Base-by-base conservation (phyloP, 2,888 invertebrate genomes). In the Cephus spinipes region DNA sequence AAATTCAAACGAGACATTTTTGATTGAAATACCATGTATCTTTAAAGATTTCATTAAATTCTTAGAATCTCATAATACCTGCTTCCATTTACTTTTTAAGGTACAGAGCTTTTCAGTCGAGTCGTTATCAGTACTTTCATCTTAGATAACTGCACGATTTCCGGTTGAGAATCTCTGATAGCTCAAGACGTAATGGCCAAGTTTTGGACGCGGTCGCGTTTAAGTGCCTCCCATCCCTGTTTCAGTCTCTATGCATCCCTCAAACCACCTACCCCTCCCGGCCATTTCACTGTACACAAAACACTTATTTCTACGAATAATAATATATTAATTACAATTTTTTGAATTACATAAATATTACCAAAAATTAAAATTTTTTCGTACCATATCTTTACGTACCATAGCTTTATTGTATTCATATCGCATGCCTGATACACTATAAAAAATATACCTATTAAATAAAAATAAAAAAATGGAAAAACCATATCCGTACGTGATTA, bases 161-260 rank as follows among this genome's bases (percentile, higher is more conserved):
- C 9, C 55, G 9, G 9, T 9, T 85, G 87, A 87, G 85, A 85
- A 85, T 85, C 83, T 81, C 84, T 86, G 86, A 83, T 84, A 84
- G 82, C 84, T 83, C 83, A 85, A 87, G 86, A 87, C 86, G 86
- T 87, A 88, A 88, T 89, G 87, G 89, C 86, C 85, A 89, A 89
- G 88, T 89, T 89, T 87, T 87, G 87, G 88, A 87, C 86, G 87
- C 83, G 82, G 85, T 85, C 85, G 84, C 83, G 80, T 87, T 88
- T 88, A 88, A 88, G 88, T 88, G 88, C 86, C 84, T 80, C 80
- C 73, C 74, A 34, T 76, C 79, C 77, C 77, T 75, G 32, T 71
- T 81, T 71, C 73, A 77, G 71, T 79, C 79, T 76, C 73, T 80
- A 77, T 73, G 73, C 80, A 79, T 76, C 79, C 81, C 75, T 81